A percentile compares a stretch with the other conserved stretches of the same genome.
Evolutionary conservation across 2,797 vertebrate genomes (phyloP).

Genomic region (Phataginus tricuspis): DNA sequence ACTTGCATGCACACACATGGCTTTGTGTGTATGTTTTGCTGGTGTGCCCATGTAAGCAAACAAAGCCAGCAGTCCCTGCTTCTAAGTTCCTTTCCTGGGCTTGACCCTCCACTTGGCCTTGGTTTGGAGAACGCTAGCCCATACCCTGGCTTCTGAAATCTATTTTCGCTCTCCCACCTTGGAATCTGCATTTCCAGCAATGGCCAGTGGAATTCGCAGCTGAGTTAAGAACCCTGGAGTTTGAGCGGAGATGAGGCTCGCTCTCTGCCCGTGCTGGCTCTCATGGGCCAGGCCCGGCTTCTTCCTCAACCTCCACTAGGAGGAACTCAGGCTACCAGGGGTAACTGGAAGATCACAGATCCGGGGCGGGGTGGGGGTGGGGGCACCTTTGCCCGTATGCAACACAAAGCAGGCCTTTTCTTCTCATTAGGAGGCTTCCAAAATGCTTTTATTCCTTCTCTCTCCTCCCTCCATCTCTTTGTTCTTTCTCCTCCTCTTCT

Average conservation of each 20-base stretch:
- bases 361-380: not conserved
- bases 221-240: not conserved
- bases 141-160: not conserved
- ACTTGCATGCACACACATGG: accelerated
- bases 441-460: not conserved
- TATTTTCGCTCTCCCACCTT: not conserved
- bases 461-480: not conserved
- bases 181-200: not conserved
- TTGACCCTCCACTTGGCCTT: not conserved
- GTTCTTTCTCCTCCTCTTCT: not conserved
- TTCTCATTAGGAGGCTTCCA: not conserved
- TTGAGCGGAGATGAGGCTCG: not conserved
- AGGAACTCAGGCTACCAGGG: not conserved
- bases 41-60: not conserved
- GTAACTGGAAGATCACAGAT: not conserved
- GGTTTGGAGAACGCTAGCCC: not conserved
- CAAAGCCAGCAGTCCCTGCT: not conserved
- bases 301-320: not conserved
- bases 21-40: not conserved
- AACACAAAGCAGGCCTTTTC: not conserved
- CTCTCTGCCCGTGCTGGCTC: not conserved
- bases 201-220: not conserved
- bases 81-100: not conserved
- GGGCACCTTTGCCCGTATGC: not conserved
- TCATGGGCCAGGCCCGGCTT: not conserved